Evolutionary conservation across 2,888 invertebrate genomes (phyloP).

Genomic region (Camptogramma bilineatum): DNA sequence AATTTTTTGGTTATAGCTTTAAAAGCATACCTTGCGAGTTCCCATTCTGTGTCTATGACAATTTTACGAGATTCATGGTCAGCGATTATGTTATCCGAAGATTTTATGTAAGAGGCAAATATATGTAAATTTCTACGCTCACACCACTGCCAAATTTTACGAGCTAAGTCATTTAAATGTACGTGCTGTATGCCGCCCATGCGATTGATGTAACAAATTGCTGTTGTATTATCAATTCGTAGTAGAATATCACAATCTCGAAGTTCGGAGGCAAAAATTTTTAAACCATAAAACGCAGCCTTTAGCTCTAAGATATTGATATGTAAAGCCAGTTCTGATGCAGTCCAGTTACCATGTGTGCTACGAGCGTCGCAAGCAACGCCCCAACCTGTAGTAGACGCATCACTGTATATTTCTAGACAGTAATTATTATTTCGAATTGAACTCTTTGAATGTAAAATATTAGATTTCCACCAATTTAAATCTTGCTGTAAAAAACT

Average conservation of each 20-base stretch:
- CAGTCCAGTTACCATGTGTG: conserved; percentile 21
- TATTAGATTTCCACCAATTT: conserved; percentile 4
- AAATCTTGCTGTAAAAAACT: not conserved
- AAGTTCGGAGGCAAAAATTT: not conserved
- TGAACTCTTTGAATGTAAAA: not conserved
- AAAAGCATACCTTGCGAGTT: conserved; percentile 27
- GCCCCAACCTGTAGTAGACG: conserved; percentile 29
- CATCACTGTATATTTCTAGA: conserved; percentile 1
- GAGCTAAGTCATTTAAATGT: conserved; percentile 28
- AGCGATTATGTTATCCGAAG: conserved; percentile 27
- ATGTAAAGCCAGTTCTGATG: conserved; percentile 10
- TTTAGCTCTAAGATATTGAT: conserved; percentile 27
- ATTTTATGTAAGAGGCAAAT: conserved; percentile 28
- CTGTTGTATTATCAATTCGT: conserved; percentile 40
- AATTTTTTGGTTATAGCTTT: conserved; percentile 22
- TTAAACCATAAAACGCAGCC: conserved; percentile 11
- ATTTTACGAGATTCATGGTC: conserved; percentile 33
- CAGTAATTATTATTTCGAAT: not conserved
- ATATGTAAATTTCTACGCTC: conserved; percentile 27
- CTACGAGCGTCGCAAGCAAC: conserved; percentile 17
- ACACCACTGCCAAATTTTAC: conserved; percentile 37
- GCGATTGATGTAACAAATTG: conserved; percentile 38
- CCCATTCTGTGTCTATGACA: conserved; percentile 36
- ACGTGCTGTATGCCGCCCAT: conserved; percentile 36
- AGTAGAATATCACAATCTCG: conserved; percentile 25